Conservation (phyloP, 2,797 vertebrate genomes). For the Diplodus sargus region DNA sequence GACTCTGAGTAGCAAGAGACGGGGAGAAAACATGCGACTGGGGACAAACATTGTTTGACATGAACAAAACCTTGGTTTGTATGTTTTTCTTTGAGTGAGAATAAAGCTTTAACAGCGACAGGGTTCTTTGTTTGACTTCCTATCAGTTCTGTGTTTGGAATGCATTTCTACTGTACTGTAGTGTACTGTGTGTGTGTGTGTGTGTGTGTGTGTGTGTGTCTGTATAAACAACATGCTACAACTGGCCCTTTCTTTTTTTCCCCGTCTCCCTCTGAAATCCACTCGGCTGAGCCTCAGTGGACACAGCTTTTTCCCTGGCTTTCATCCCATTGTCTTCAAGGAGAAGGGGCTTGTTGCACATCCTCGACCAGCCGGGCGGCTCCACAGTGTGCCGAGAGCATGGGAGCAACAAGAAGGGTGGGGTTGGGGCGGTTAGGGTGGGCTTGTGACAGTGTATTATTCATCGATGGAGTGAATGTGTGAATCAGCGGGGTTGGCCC, state of each 20-base stretch:
- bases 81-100: conserved; percentile 71
- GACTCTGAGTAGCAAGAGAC: conserved; percentile 40
- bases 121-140: conserved; percentile 73
- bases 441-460: conserved; percentile 48
- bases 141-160: conserved; percentile 53
- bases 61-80: conserved; percentile 61
- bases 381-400: conserved; percentile 47
- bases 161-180: conserved; percentile 46
- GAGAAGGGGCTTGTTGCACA: conserved; percentile 63
- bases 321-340: conserved; percentile 74
- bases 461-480: conserved; percentile 62
- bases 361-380: conserved; percentile 43
- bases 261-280: conserved; percentile 36
- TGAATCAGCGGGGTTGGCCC: conserved; percentile 53
- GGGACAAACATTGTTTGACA: conserved; percentile 59
- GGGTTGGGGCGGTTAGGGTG: not conserved
- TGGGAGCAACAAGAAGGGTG: conserved; percentile 35
- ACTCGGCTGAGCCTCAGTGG: conserved; percentile 39
- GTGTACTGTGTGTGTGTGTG: conserved; percentile 17
- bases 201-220: conserved; percentile 21
- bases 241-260: conserved; percentile 31
- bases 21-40: conserved; percentile 38
- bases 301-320: conserved; percentile 70
- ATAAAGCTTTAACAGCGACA: conserved; percentile 75
- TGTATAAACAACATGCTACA: conserved; percentile 51